Conservation (phyloP, 2,888 invertebrate genomes). For the Chrysolina americana region DNA sequence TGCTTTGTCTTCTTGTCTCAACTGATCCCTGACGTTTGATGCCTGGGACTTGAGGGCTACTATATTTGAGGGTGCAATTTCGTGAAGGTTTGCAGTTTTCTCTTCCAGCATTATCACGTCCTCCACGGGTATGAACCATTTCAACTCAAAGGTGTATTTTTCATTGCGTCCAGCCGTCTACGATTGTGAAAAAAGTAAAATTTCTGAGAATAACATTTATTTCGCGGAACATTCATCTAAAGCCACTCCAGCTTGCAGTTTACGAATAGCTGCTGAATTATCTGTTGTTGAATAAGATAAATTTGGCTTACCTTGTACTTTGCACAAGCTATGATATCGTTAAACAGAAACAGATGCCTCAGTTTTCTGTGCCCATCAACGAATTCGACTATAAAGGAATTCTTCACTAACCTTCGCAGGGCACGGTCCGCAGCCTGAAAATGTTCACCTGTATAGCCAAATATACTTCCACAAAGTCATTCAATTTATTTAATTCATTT, state of each 20-base stretch:
- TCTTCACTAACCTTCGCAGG: conserved; percentile 91
- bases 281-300: no score
- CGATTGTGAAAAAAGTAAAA: conserved; percentile 19
- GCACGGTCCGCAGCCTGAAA: conserved; percentile 83
- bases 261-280: no score
- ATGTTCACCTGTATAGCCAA: not conserved
- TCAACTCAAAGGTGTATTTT: conserved; percentile 92
- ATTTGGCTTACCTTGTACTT: conserved; percentile 81
- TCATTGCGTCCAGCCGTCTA: conserved; percentile 85
- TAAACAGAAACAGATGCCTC: conserved; percentile 93
- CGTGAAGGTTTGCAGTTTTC: conserved; percentile 77
- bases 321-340: conserved; percentile 95
- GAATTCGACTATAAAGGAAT: conserved; percentile 94
- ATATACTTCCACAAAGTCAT: not conserved
- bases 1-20: conserved; percentile 83
- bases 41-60: conserved; percentile 88
- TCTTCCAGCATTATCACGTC: conserved; percentile 85
- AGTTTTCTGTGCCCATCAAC: conserved; percentile 91
- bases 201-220: not conserved
- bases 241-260: no score
- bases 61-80: conserved; percentile 86
- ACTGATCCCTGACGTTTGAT: conserved; percentile 88
- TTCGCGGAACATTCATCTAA: no score
- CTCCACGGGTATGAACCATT: conserved; percentile 93
- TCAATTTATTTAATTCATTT: no score